These are phyloP conservation scores for Syngnathus rostellatus DNA, from an alignment of 2,797 vertebrate species.

Conservation along the genomic window DNA sequence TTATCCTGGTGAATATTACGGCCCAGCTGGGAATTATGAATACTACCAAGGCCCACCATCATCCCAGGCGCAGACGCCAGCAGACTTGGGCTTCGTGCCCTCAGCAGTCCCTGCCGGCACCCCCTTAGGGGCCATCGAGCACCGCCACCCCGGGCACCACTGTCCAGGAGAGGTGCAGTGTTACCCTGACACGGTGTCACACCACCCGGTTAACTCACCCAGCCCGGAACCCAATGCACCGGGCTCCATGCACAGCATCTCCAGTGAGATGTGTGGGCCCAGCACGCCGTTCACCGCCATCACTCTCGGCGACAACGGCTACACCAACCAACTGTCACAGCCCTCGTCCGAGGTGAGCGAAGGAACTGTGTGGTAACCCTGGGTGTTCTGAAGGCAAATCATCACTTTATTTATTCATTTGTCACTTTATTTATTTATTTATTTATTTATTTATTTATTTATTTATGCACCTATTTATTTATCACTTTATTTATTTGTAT, in stretches of 20 bases:
- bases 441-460: slow-evolving; percentile 15
- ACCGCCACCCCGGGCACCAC: slow-evolving; percentile 76
- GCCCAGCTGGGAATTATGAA: slow-evolving; percentile 85
- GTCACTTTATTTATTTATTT: slow-evolving; percentile 12
- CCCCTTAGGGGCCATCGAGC: slow-evolving; percentile 76
- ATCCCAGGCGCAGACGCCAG: slow-evolving; percentile 89
- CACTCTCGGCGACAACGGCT: slow-evolving; percentile 79
- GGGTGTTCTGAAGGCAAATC: slow-evolving; percentile 37
- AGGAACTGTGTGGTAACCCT: slow-evolving; percentile 82
- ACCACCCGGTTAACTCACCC: slow-evolving; percentile 80
- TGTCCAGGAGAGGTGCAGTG: slow-evolving; percentile 81
- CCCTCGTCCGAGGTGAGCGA: slow-evolving; percentile 91
- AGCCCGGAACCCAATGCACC: slow-evolving; percentile 86
- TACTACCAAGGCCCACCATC: slow-evolving; percentile 88
- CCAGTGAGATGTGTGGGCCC: slow-evolving; percentile 86
- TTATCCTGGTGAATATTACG: slow-evolving; percentile 90
- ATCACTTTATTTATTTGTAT: slow-evolving; percentile 28
- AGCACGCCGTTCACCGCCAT: slow-evolving; percentile 83
- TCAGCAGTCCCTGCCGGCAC: slow-evolving; percentile 81
- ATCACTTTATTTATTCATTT: slow-evolving; percentile 13
- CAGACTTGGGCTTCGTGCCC: slow-evolving; percentile 85
- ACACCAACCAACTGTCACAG: slow-evolving; percentile 85
- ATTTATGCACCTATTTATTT: slow-evolving; percentile 25
- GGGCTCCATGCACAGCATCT: slow-evolving; percentile 83
- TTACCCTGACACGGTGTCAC: slow-evolving; percentile 86